These are phyloP conservation scores for Cardinalis cardinalis DNA, from an alignment of 2,113 vertebrate genomes.

Conservation along the genomic window DNA sequence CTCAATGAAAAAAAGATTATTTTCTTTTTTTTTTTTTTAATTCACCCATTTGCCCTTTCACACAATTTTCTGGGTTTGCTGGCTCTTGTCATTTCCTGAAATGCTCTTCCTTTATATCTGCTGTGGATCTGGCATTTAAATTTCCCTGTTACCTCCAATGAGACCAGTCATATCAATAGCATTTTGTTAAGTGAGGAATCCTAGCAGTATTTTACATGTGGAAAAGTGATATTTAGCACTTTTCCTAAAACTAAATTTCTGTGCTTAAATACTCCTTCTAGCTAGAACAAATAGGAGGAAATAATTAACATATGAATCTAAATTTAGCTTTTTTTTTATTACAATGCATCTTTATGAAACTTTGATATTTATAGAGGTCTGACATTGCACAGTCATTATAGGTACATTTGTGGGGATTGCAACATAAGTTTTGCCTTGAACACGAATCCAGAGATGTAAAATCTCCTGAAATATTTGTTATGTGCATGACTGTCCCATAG, in stretches of 20 bases:
- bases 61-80: neutral
- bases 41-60: neutral
- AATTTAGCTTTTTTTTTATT: constrained; percentile 8
- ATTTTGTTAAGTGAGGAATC: neutral
- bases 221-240: neutral
- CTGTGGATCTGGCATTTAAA: neutral
- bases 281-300: neutral
- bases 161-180: neutral
- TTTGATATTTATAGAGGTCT: neutral
- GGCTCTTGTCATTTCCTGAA: neutral
- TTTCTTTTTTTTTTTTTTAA: neutral
- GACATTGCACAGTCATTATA: neutral
- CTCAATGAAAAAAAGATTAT: neutral
- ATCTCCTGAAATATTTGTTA: neutral
- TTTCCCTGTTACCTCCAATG: neutral
- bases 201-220: neutral
- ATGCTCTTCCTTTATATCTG: neutral
- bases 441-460: neutral
- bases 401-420: neutral
- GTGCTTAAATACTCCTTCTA: neutral
- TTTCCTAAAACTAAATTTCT: neutral
- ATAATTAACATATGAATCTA: neutral
- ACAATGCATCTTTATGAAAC: neutral
- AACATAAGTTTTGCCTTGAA: neutral
- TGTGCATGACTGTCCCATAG: neutral